phyloP scores from a whole-genome alignment of 2,888 invertebrate species.

The Dicycla oo region DNA sequence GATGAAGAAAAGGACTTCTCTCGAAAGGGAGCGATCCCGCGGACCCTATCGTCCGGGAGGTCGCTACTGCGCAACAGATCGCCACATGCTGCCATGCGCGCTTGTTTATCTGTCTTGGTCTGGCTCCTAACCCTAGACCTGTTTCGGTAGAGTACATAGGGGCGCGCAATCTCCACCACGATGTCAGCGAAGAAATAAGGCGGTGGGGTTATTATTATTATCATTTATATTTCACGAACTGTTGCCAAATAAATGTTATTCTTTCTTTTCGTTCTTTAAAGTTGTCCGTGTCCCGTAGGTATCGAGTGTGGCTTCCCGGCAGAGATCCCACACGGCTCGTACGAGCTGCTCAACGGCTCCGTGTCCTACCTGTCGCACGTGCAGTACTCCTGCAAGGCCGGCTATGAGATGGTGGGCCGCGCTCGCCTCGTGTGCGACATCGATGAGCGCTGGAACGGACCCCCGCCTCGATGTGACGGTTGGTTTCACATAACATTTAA shows the following conservation, averaged over 20 bases:
- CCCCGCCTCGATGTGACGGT: constrained; percentile 95
- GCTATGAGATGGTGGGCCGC: constrained; percentile 96
- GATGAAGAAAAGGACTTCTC: background rate
- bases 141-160: background rate
- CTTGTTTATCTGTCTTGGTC: background rate
- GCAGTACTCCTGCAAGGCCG: constrained; percentile 95
- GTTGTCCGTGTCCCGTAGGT: constrained; percentile 86
- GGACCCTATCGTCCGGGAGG: background rate
- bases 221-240: background rate
- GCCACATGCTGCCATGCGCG: background rate
- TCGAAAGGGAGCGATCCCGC: background rate
- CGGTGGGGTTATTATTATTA: background rate
- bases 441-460: constrained; percentile 98
- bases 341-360: constrained; percentile 95
- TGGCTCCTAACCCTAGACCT: background rate
- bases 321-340: constrained; percentile 95
- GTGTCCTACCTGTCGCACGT: constrained; percentile 97
- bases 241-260: background rate
- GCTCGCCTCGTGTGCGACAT: constrained; percentile 96
- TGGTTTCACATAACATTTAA: background rate
- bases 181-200: background rate
- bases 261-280: background rate
- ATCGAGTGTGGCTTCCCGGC: constrained; percentile 98
- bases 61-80: background rate
- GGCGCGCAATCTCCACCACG: background rate